Conservation (phyloP, 2,113 vertebrate species). For the Engystomops pustulosus region DNA sequence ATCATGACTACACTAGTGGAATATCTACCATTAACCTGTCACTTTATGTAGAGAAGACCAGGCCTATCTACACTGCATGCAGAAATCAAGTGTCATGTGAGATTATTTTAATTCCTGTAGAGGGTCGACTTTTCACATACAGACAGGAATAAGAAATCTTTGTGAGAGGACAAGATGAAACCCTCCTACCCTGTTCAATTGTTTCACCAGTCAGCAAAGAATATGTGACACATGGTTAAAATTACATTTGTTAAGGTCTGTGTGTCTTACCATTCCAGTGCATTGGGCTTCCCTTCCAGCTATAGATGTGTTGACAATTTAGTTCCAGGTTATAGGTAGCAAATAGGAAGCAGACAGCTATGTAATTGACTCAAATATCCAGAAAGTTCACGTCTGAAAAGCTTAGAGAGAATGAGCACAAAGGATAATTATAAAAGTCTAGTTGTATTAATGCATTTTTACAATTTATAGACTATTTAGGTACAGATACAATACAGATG, state of each 20-base stretch:
- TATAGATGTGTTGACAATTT: constrained; percentile 10
- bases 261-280: constrained; percentile 33
- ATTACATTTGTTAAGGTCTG: constrained; percentile 40
- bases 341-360: constrained; percentile 19
- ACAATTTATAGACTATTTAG: background rate
- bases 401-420: background rate
- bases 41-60: constrained; percentile 35
- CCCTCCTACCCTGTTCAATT: background rate
- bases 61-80: background rate
- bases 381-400: background rate
- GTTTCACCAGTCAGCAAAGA: constrained; percentile 19
- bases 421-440: background rate
- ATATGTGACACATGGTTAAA: constrained; percentile 34
- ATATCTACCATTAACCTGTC: constrained; percentile 57
- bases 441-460: background rate
- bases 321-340: constrained; percentile 26
- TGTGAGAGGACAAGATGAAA: background rate
- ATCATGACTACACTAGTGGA: constrained; percentile 35
- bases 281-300: background rate
- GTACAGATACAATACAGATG: background rate
- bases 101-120: constrained; percentile 37
- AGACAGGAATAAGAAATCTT: constrained; percentile 1
- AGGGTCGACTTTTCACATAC: constrained; percentile 18
- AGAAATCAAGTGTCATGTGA: constrained; percentile 41
- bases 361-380: constrained; percentile 24